Base-by-base conservation (phyloP, 2,797 vertebrate species). In the Otus scops region DNA sequence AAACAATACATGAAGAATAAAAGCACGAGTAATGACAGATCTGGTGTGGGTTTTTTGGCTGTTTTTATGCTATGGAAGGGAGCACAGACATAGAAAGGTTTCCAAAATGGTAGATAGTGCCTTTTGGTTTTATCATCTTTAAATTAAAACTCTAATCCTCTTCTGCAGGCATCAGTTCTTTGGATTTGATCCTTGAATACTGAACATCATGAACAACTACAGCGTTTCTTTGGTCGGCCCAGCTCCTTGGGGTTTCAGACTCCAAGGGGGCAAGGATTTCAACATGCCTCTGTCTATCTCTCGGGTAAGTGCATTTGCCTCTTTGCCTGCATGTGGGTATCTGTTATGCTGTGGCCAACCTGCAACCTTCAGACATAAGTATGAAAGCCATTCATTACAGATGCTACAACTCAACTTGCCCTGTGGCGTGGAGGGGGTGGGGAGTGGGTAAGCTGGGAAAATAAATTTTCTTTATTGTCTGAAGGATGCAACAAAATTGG, bases 211-310 rank as follows among this genome's bases (percentile, higher is more conserved):
- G 99, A 99, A 97, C 98, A 99, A 95, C 98, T 99, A 99, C 98
- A 99, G 93, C 2, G 99, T 99, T 93, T 98, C 99, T 79, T 97
- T 99, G 98, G 98, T 97, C 27, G 99, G 99, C 91, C 99, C 99
- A 3, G 99, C 99, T 95, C 99, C 99, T 48, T 99, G 99, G 99
- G 99, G 99, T 88, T 99, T 99, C 98, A 98, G 99, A 84, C 99
- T 99, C 94, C 99, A 99, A 97, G 99, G 99, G 57, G 99, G 99
- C 86, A 99, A 99, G 97, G 99, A 99, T 98, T 99, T 99, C 98
- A 99, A 99, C 97, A 98, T 99, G 98, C 99, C 99, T 82, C 98
- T 99, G 95, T 99, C 99, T 60, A 99, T 99, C 98, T 99, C 99
- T 92, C 98, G 98, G 98, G 99, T 99, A 97, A 99, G 99, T 97